These are phyloP conservation scores for Molorchus minor DNA, from an alignment of 2,888 invertebrate genomes.

Conservation along the genomic window DNA sequence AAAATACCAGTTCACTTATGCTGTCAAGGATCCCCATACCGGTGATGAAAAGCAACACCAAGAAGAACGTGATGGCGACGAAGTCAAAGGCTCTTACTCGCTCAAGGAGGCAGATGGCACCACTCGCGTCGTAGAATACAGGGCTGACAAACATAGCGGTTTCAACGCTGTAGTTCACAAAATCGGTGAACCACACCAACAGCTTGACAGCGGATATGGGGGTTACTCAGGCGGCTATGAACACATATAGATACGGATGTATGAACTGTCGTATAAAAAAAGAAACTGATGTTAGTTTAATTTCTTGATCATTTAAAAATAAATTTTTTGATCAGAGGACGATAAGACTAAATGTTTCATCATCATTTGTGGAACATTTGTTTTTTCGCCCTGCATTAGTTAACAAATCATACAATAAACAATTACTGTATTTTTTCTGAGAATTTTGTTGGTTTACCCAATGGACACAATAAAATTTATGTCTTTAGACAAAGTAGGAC, in stretches of 20 bases:
- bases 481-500: too few species aligned
- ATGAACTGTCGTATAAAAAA: background rate
- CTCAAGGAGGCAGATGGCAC: slow-evolving; percentile 65
- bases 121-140: slow-evolving; percentile 51
- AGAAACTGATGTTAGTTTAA: background rate
- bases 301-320: too few species aligned
- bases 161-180: slow-evolving; percentile 51
- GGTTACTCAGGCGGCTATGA: slow-evolving; percentile 38
- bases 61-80: slow-evolving; percentile 71
- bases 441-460: too few species aligned
- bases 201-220: slow-evolving; percentile 27
- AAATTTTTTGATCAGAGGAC: too few species aligned
- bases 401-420: too few species aligned
- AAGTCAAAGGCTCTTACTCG: slow-evolving; percentile 70
- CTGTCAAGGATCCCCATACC: slow-evolving; percentile 51
- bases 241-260: slow-evolving; percentile 33
- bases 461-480: too few species aligned
- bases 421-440: too few species aligned
- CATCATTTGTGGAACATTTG: too few species aligned
- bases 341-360: too few species aligned
- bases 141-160: slow-evolving; percentile 52
- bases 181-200: slow-evolving; percentile 44
- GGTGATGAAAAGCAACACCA: slow-evolving; percentile 57
- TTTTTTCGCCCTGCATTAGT: too few species aligned
- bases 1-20: slow-evolving; percentile 51